phyloP scores from a whole-genome alignment of 2,113 vertebrate genomes.

The Nothobranchius kuhntae region DNA sequence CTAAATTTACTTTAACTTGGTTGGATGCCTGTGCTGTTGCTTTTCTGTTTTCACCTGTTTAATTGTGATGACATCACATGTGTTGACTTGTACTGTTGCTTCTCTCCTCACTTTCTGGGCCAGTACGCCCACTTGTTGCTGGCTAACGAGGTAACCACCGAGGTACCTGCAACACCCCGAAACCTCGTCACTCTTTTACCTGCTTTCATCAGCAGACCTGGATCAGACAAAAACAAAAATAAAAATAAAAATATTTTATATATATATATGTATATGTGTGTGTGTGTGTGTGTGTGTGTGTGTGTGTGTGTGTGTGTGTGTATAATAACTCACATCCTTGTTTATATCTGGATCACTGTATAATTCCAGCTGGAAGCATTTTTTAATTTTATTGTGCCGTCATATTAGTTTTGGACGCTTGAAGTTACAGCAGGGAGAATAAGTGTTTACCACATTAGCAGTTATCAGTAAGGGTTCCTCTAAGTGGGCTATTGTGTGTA shows the following conservation, averaged over 20 bases:
- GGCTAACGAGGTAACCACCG: slow-evolving; percentile 94
- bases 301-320: too few relatives aligned
- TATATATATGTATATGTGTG: too few relatives aligned
- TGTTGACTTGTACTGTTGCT: slow-evolving; percentile 84
- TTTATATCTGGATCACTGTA: neutral
- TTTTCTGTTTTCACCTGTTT: slow-evolving; percentile 1
- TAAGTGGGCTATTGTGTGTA: too few relatives aligned
- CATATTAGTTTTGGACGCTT: too few relatives aligned
- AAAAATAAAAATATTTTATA: too few relatives aligned
- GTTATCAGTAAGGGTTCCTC: too few relatives aligned
- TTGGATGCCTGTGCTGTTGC: too few relatives aligned
- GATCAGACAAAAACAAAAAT: slow-evolving; percentile 28
- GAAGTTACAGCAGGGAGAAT: too few relatives aligned
- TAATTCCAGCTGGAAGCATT: neutral
- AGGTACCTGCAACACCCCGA: slow-evolving; percentile 85
- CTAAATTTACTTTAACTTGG: too few relatives aligned
- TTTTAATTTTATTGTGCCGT: too few relatives aligned
- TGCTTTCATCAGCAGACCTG: slow-evolving; percentile 56
- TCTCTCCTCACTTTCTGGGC: slow-evolving; percentile 86
- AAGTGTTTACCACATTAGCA: too few relatives aligned
- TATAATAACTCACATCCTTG: neutral
- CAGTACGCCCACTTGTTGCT: slow-evolving; percentile 96
- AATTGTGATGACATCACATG: slow-evolving; percentile 44
- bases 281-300: too few relatives aligned
- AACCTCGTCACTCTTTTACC: slow-evolving; percentile 32